Evolutionary conservation across 2,888 invertebrate genomes (phyloP).

Genomic region (Caenorhabditis sp.): DNA sequence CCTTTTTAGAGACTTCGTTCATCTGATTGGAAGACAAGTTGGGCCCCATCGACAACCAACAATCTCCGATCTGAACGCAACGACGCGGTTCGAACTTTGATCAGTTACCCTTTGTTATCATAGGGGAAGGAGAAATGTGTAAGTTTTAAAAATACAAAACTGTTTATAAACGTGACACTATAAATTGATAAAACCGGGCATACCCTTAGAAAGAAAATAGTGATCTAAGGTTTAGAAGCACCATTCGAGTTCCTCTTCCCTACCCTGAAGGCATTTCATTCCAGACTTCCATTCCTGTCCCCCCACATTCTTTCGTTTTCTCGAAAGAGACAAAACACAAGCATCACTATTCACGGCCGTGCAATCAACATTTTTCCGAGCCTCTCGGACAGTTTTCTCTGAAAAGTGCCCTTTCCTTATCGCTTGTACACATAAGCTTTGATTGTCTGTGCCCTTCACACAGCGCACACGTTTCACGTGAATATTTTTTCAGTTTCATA

Average conservation of each 20-base stretch:
- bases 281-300: too few relatives aligned
- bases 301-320: slow-evolving; percentile 11
- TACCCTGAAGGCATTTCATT: too few relatives aligned
- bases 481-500: neutral
- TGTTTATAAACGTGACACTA: too few relatives aligned
- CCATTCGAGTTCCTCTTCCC: too few relatives aligned
- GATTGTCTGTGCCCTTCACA: neutral
- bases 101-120: neutral
- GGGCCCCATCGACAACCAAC: neutral
- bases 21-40: slow-evolving; percentile 31
- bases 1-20: slow-evolving; percentile 47
- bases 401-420: slow-evolving; percentile 28
- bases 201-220: too few relatives aligned
- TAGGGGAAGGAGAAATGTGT: too few relatives aligned
- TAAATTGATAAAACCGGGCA: too few relatives aligned
- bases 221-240: too few relatives aligned
- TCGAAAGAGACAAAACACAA: slow-evolving; percentile 8
- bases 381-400: slow-evolving; percentile 33
- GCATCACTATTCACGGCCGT: slow-evolving; percentile 11
- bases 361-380: slow-evolving; percentile 22
- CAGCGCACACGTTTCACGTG: neutral
- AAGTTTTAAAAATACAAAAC: neutral
- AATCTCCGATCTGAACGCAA: slow-evolving; percentile 33
- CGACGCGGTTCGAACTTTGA: slow-evolving; percentile 40
- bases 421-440: neutral